Evolutionary conservation across 2,113 vertebrate genomes (phyloP).

Genomic region (Labeo rohita): DNA sequence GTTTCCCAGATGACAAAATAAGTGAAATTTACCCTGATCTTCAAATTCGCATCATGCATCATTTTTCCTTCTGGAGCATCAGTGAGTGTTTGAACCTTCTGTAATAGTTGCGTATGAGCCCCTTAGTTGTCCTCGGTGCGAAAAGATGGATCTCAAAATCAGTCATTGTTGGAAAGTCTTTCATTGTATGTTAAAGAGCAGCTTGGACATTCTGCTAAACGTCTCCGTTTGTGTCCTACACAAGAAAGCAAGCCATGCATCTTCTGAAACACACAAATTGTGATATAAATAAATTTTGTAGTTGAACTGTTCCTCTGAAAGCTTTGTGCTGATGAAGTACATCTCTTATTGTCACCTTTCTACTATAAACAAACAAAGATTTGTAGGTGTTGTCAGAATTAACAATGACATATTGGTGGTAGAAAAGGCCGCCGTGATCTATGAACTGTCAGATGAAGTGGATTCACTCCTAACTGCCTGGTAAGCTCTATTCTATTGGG

Average conservation of each 20-base stretch:
- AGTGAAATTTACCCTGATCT: too few relatives aligned
- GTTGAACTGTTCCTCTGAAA: neutral
- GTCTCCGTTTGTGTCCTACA: neutral
- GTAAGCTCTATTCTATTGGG: constrained; percentile 31
- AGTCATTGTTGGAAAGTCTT: neutral
- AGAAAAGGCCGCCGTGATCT: constrained; percentile 30
- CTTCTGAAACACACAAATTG: neutral
- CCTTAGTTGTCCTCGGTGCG: too few relatives aligned
- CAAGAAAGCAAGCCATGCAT: neutral
- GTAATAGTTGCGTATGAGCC: too few relatives aligned
- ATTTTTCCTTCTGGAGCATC: too few relatives aligned
- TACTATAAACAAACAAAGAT: neutral
- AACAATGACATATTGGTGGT: neutral
- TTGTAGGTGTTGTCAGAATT: neutral
- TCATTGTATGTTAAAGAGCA: neutral
- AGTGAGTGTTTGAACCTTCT: too few relatives aligned
- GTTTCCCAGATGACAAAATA: too few relatives aligned
- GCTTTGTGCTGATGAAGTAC: neutral
- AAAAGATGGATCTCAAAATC: too few relatives aligned
- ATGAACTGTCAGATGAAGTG: constrained; percentile 32
- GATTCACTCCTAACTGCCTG: constrained; percentile 17
- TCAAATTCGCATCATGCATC: too few relatives aligned
- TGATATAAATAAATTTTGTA: neutral
- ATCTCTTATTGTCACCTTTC: neutral
- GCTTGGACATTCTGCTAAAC: constrained; percentile 2